A percentile compares a stretch with the other conserved stretches of the same genome.
Conservation (phyloP, 1,140 invertebrate species). For the Rhagoletis pomonella region DNA sequence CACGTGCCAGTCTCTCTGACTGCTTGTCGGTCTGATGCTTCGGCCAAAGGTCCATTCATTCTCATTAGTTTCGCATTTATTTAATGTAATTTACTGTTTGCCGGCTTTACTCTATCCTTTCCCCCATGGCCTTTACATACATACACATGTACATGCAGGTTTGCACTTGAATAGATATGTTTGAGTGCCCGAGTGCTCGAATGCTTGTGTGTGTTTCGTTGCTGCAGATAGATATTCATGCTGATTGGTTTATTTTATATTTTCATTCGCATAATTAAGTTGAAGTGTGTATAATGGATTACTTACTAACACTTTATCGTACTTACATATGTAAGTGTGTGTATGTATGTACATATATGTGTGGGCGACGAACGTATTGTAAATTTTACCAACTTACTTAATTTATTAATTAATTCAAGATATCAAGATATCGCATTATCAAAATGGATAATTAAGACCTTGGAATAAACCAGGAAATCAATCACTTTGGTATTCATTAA, state of each 20-base stretch:
- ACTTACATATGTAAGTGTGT: no score
- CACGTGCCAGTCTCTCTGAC: background rate
- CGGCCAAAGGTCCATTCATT: background rate
- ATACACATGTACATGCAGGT: no score
- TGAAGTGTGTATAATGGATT: background rate
- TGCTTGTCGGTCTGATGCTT: background rate
- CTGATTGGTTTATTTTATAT: background rate
- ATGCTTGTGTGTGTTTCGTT: background rate
- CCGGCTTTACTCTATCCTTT: background rate
- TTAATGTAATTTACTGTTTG: background rate
- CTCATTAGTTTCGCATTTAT: slow-evolving; percentile 25
- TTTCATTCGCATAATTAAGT: slow-evolving; percentile 45
- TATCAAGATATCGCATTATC: no score
- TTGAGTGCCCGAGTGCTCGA: background rate
- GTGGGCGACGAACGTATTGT: background rate
- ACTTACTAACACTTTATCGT: no score
- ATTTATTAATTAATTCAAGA: no score
- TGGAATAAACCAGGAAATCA: no score
- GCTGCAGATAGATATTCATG: background rate
- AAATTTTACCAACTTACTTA: background rate
- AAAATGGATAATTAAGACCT: no score
- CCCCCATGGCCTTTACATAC: no score
- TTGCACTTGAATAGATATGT: no score
- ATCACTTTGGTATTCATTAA: no score
- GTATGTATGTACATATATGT: no score